Base-by-base conservation (phyloP, 2,797 vertebrate species). In the Pitangus sulphuratus region DNA sequence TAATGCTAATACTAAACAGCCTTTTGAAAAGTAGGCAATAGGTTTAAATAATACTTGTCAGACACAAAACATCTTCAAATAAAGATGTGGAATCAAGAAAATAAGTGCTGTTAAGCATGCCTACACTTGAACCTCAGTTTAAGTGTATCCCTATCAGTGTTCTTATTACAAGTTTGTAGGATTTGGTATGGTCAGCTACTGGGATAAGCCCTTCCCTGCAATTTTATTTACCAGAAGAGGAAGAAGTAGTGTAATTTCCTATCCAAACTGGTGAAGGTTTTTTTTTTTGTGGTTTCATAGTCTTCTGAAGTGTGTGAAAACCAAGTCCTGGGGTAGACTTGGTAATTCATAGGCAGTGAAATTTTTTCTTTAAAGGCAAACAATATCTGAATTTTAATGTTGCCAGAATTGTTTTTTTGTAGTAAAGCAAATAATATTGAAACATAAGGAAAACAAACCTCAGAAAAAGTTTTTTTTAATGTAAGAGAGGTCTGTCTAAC, bases 31-130 rank as follows among this genome's bases (percentile, higher is more conserved):
- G 53, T 5, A 79, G 28, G 44, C 9, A 76, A 17, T 9, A 78
- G 13, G 9, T 47, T 85, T 80, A 79, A 95, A 58, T 50, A 93
- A 45, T 39, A 79, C 39, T 69, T 89, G 17, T 53, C 45, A 90
- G 30, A 60, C 35, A 85, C 33, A 42, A 70, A 83, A 75, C 50
- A 1, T 14, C 21, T 87, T 85, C 31, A 72, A 82, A 64, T 77
- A 65, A 83, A 70, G 26, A 54, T 19, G 20, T 4, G 11, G 30
- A 92, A 93, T 54, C 26, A 61, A 69, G 60, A 87, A 88, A 74
- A 37, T 10, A 76, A 45, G 11, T 71, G 11, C 60, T 85, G 21
- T 64, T 92, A 65, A 47, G 74, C 54, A 66, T 6, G 45, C 8
- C 66, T 54, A 72, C 11, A 40, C 21, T 25, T 65, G 25, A 91